Evolutionary conservation across 1,140 invertebrate genomes (phyloP).

Genomic region (Drosophila bocki): DNA sequence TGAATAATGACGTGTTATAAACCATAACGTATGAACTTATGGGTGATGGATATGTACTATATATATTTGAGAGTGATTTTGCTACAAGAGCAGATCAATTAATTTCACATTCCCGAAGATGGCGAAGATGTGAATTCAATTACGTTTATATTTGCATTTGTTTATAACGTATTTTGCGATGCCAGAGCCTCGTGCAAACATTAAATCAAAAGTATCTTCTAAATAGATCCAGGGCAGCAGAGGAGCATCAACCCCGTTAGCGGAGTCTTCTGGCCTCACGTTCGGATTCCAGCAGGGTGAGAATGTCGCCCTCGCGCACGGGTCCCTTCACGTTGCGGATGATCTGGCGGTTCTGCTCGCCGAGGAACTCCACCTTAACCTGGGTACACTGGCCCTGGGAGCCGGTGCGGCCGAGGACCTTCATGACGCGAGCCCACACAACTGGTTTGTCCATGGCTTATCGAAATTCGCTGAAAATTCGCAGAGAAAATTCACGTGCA

Average conservation of each 20-base stretch:
- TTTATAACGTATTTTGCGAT: conserved; percentile 22
- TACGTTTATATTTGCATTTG: conserved; percentile 27
- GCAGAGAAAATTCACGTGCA: conserved; percentile 76
- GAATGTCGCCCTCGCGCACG: conserved; percentile 98
- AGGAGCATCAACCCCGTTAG: conserved; percentile 86
- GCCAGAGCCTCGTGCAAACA: conserved; percentile 33
- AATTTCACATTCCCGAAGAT: no score
- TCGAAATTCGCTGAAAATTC: conserved; percentile 50
- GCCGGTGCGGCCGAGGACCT: conserved; percentile 98
- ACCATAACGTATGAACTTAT: neutral
- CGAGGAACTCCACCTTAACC: conserved; percentile 99
- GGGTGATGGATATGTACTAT: no score
- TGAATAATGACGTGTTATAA: neutral
- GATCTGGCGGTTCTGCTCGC: conserved; percentile 98
- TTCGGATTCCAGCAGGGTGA: conserved; percentile 98
- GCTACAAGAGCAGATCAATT: neutral
- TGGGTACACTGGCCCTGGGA: conserved; percentile 99
- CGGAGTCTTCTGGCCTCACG: conserved; percentile 98
- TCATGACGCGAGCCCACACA: conserved; percentile 94
- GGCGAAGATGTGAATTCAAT: neutral
- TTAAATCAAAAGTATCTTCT: conserved; percentile 36
- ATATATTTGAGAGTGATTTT: no score
- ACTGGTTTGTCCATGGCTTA: conserved; percentile 93
- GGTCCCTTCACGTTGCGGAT: conserved; percentile 99
- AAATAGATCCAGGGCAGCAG: conserved; percentile 42